Conservation (phyloP, 2,888 invertebrate genomes). For the Oegoconia quadripuncta region DNA sequence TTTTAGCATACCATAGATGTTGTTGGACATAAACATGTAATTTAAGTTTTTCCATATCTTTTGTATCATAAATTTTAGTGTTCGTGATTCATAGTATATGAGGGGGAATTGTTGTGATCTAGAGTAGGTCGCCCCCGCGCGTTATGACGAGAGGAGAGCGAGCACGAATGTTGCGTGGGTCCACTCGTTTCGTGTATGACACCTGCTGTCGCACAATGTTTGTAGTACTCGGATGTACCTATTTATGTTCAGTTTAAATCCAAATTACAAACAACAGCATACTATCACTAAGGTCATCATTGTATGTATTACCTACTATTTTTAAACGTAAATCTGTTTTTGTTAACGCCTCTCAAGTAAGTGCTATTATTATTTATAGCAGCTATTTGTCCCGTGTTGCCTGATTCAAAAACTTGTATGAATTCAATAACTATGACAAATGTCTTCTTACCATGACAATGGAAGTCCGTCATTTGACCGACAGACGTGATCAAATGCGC, state of each 20-base stretch:
- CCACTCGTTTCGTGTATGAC: constrained; percentile 36
- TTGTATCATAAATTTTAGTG: constrained; percentile 9
- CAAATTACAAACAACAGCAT: constrained; percentile 18
- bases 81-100: constrained; percentile 24
- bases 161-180: constrained; percentile 41
- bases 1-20: constrained; percentile 31
- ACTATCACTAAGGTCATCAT: constrained; percentile 46
- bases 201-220: constrained; percentile 33
- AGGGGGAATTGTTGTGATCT: constrained; percentile 32
- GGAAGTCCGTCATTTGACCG: constrained; percentile 42
- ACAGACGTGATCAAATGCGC: constrained; percentile 44
- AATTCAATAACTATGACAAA: constrained; percentile 51
- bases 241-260: no score
- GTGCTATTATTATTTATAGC: constrained; percentile 24
- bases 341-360: constrained; percentile 7
- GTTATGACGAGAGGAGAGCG: constrained; percentile 35
- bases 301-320: constrained; percentile 11
- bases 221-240: no score
- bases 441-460: constrained; percentile 61
- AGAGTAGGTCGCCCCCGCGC: constrained; percentile 40
- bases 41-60: constrained; percentile 7
- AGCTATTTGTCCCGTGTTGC: constrained; percentile 33
- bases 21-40: constrained; percentile 5
- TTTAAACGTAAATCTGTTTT: constrained; percentile 10
- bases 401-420: constrained; percentile 33